Evolutionary conservation across 2,797 vertebrate genomes (phyloP), one percentile per base, ranked within the genome.

Genomic region (Urophycis tenuis): DNA sequence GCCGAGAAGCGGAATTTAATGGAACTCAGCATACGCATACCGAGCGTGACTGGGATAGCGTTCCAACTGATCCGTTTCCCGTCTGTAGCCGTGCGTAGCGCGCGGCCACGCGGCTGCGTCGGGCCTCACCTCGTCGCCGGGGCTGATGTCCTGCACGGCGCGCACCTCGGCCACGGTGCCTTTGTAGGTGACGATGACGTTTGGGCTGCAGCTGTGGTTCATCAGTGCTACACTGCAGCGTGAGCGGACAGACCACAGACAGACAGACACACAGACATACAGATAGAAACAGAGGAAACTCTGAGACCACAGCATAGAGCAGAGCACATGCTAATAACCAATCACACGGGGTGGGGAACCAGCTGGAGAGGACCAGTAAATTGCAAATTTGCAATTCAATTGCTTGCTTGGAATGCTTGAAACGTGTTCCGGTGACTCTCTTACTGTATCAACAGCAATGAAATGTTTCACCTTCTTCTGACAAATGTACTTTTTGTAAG

Each of bases 191-290:
- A 99, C 97, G 36, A 99, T 98, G 87, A 98, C 96, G 79, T 98
- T 99, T 70, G 97, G 97, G 81, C 93, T 97, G 81, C 98, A 99
- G 90, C 98, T 97, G 86, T 99, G 98, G 87, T 99, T 99, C 97
- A 99, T 98, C 87, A 99, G 81, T 0, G 97, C 98, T 81, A 99
- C 97, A 60, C 98, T 98, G 81, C 25, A 67, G 60, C 1, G 60
- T n/a, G 25, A 29, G 9, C 49, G 14, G 83, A 76, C 14, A 70
- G 30, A 53, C 32, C 7, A 34, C 33, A 34, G 75, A 67, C 3
- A 67, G 77, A 53, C 22, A 14, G n/a, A 74, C 75, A 12, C 17
- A 36, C 39, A 15, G 72, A 14, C 77, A 74, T 1, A 25, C 33
- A 45, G 41, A 45, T 14, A 45, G 41, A 45, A 1, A 49, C 15